Evolutionary conservation across 2,113 vertebrate species (phyloP).

Genomic region (Glaucidium brasilianum): DNA sequence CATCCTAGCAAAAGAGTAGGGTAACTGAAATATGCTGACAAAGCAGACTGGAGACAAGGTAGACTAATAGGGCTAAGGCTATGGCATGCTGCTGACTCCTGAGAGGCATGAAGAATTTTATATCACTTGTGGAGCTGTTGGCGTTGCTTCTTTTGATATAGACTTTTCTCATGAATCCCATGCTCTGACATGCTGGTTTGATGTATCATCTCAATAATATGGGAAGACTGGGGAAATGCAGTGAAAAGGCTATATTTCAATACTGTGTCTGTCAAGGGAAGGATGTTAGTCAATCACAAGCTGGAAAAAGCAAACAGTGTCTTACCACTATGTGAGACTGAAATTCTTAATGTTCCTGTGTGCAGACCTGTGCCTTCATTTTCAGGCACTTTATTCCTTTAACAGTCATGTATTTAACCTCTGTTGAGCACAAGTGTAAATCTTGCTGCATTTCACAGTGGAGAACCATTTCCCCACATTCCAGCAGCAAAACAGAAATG

Average conservation of each 20-base stretch:
- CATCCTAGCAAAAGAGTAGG: background rate
- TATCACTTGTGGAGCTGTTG: background rate
- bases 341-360: background rate
- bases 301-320: background rate
- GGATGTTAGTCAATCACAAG: background rate
- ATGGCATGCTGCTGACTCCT: background rate
- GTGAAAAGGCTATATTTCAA: background rate
- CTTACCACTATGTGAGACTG: background rate
- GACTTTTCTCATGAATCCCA: background rate
- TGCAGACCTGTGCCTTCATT: background rate
- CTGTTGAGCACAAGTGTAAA: background rate
- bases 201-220: conserved; percentile 1
- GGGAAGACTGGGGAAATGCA: background rate
- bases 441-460: background rate
- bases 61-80: background rate
- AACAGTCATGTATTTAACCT: background rate
- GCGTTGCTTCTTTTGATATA: background rate
- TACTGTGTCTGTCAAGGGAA: background rate
- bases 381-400: background rate
- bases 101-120: background rate
- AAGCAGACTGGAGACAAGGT: background rate
- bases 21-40: background rate
- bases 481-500: background rate
- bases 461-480: background rate
- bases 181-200: background rate